Conservation (phyloP, 64 coral and sea anemone genomes). For the Catalaphyllia jardinei region DNA sequence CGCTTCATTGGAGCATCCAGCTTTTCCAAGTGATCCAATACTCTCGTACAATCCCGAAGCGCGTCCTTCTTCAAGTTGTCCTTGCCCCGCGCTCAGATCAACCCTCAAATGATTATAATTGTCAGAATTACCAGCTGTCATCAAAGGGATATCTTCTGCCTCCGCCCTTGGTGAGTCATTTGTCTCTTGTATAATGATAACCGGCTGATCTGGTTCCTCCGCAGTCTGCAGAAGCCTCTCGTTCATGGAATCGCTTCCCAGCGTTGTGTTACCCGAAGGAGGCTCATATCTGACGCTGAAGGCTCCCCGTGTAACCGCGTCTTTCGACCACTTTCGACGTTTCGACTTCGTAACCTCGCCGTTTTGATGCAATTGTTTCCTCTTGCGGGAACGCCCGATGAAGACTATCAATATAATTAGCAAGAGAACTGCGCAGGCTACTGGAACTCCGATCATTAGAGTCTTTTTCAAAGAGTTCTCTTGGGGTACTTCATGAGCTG, state of each 20-base stretch:
- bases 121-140: not conserved
- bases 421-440: constrained; percentile 12
- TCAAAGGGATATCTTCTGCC: constrained; percentile 1
- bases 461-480: constrained; percentile 1
- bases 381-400: not conserved
- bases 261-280: not conserved
- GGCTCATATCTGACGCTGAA: constrained; percentile 44
- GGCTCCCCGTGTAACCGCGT: constrained; percentile 28
- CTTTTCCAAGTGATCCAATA: not conserved
- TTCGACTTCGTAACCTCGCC: not conserved
- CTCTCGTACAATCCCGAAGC: constrained; percentile 17
- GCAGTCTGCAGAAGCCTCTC: not conserved
- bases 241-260: not conserved
- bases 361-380: constrained; percentile 11
- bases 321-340: not conserved
- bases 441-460: constrained; percentile 18
- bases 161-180: not conserved
- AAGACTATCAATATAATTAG: constrained; percentile 7
- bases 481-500: not conserved
- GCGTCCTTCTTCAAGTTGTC: not conserved
- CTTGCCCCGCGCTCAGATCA: constrained; percentile 10
- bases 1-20: not conserved
- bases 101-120: not conserved
- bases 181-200: not conserved
- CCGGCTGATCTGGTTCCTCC: not conserved